phyloP scores from a whole-genome alignment of 2,888 invertebrate genomes.

The Ceratothoa steindachneri region DNA sequence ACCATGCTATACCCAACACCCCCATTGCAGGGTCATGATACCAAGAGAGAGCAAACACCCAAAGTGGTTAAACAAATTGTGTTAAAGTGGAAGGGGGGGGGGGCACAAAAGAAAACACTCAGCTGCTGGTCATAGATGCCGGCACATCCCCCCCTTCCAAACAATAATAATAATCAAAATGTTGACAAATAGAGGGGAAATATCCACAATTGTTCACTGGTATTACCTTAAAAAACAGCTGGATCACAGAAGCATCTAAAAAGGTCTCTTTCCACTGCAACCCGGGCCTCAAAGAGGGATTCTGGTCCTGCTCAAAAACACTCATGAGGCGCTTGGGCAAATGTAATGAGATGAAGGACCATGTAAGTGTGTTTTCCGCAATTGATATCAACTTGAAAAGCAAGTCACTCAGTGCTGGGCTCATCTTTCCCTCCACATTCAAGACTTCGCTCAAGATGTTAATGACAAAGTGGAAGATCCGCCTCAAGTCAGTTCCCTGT shows the following conservation, averaged over 20 bases:
- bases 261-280: conserved; percentile 71
- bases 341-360: conserved; percentile 64
- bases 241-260: conserved; percentile 67
- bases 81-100: too few relatives aligned
- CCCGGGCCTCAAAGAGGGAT: conserved; percentile 62
- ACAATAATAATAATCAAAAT: too few relatives aligned
- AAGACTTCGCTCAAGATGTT: conserved; percentile 59
- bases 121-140: too few relatives aligned
- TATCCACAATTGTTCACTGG: too few relatives aligned
- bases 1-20: too few relatives aligned
- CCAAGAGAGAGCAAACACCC: too few relatives aligned
- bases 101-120: too few relatives aligned
- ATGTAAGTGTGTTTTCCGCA: conserved; percentile 71
- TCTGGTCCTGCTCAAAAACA: conserved; percentile 63
- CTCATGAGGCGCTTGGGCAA: conserved; percentile 67
- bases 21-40: too few relatives aligned
- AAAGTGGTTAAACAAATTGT: too few relatives aligned
- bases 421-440: conserved; percentile 50
- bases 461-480: conserved; percentile 71
- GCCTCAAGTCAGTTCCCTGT: conserved; percentile 66
- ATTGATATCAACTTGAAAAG: conserved; percentile 70
- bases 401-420: conserved; percentile 58
- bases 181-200: too few relatives aligned
- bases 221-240: conserved; percentile 74
- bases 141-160: too few relatives aligned